These are phyloP conservation scores for Brachionus plicatilis DNA, from an alignment of 1,140 invertebrate species.

Conservation along the genomic window DNA sequence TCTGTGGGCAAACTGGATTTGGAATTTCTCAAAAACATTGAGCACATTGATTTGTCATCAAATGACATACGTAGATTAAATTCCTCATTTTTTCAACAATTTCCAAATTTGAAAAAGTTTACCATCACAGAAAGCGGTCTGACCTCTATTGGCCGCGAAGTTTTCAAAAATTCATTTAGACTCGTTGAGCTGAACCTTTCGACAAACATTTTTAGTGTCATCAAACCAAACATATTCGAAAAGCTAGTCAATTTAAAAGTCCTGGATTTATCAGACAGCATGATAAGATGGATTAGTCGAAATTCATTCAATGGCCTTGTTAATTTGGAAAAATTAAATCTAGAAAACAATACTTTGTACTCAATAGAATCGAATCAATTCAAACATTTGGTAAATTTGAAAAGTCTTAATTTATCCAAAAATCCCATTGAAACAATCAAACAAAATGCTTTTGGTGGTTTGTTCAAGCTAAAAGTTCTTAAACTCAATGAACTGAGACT, in stretches of 20 bases:
- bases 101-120: background rate
- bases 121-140: background rate
- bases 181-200: background rate
- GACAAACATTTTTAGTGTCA: background rate
- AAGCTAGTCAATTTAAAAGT: background rate
- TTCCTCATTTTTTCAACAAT: background rate
- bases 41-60: background rate
- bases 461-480: background rate
- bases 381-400: constrained; percentile 5
- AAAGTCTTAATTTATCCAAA: background rate
- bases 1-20: background rate
- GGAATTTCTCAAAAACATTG: background rate
- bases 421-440: background rate
- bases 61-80: background rate
- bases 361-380: constrained; percentile 20
- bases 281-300: constrained; percentile 19
- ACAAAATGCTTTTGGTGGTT: background rate
- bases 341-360: constrained; percentile 3
- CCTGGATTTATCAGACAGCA: background rate
- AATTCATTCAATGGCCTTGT: background rate
- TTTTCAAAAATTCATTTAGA: background rate
- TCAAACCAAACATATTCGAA: constrained; percentile 8
- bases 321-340: constrained; percentile 8
- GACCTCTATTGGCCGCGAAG: background rate
- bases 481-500: background rate